phyloP scores from a whole-genome alignment of 2,113 vertebrate species.

The Pyxicephalus adspersus region DNA sequence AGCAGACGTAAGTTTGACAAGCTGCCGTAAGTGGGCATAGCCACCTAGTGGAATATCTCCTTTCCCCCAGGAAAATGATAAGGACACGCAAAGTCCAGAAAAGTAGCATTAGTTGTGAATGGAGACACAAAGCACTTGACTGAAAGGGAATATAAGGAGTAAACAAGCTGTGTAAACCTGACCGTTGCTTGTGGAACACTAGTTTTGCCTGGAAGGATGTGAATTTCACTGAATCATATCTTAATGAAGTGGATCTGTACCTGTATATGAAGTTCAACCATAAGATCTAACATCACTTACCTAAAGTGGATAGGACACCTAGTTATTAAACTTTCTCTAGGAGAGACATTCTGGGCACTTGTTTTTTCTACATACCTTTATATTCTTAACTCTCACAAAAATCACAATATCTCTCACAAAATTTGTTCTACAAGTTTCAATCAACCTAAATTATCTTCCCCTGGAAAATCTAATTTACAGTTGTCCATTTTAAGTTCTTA shows the following conservation, averaged over 20 bases:
- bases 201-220: constrained; percentile 55
- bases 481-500: too few relatives aligned
- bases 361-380: too few relatives aligned
- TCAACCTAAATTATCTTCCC: too few relatives aligned
- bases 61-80: constrained; percentile 49
- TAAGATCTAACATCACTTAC: constrained; percentile 36
- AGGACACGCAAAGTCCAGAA: constrained; percentile 56
- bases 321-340: neutral
- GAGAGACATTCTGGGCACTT: neutral
- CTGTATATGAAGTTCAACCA: neutral
- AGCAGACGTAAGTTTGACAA: neutral
- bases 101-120: constrained; percentile 65
- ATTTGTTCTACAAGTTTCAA: too few relatives aligned
- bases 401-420: too few relatives aligned
- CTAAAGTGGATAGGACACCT: constrained; percentile 26
- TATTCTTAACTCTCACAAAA: too few relatives aligned
- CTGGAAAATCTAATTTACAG: too few relatives aligned
- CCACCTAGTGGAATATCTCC: constrained; percentile 45
- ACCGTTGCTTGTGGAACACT: constrained; percentile 62
- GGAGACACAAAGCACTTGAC: constrained; percentile 66
- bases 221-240: neutral
- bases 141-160: constrained; percentile 66
- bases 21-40: constrained; percentile 56
- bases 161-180: constrained; percentile 15
- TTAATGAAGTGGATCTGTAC: constrained; percentile 6